A percentile compares a stretch with the other conserved stretches of the same genome.
Conservation (phyloP, 30 jellyfish, hydroid and myxozoan species). For the Catostylus mosaicus region DNA sequence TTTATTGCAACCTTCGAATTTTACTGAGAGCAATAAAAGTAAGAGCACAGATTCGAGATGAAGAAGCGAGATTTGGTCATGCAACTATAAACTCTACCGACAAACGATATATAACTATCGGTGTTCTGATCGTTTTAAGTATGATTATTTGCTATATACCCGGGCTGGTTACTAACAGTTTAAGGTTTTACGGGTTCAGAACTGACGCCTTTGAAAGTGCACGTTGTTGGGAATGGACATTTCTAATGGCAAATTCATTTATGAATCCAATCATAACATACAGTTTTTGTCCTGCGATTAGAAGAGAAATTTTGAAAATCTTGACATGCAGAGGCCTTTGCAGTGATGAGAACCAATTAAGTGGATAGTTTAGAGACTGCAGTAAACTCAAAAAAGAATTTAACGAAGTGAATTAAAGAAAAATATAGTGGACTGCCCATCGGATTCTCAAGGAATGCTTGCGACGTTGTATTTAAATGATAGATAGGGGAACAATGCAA, state of each 20-base stretch:
- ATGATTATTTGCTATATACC: constrained; percentile 21
- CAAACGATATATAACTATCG: not conserved
- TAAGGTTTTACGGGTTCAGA: not conserved
- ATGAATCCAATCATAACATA: constrained; percentile 28
- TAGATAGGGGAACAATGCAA: no score
- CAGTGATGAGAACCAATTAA: no score
- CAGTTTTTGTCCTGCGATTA: not conserved
- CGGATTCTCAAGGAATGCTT: no score
- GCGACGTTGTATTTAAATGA: no score
- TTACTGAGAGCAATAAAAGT: constrained; percentile 15
- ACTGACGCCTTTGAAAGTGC: not conserved
- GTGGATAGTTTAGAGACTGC: no score
- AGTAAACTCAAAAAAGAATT: no score
- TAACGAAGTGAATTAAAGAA: no score
- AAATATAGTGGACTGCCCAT: no score
- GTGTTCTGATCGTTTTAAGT: constrained; percentile 15
- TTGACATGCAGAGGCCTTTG: constrained; percentile 14
- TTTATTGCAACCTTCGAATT: constrained; percentile 20
- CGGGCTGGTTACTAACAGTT: not conserved
- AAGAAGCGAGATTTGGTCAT: constrained; percentile 12
- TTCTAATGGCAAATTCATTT: constrained; percentile 21
- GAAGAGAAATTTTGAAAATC: not conserved
- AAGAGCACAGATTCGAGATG: constrained; percentile 22
- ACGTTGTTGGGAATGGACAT: constrained; percentile 27
- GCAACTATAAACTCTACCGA: not conserved